These are phyloP conservation scores for Drosophila neocordata DNA, from an alignment of 1,140 invertebrate species.

Conservation along the genomic window DNA sequence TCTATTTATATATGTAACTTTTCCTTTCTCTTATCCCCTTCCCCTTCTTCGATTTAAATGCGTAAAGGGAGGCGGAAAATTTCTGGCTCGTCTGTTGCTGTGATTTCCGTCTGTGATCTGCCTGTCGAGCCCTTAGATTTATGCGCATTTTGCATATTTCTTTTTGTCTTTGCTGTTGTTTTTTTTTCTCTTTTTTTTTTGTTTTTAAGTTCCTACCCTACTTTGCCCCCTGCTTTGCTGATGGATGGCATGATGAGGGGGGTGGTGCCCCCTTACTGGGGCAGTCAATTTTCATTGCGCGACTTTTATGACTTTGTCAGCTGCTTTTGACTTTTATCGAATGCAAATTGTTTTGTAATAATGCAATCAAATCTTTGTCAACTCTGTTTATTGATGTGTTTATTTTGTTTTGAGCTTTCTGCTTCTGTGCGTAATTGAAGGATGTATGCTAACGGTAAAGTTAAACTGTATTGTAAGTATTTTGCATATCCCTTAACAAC, in stretches of 20 bases:
- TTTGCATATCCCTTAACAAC: not conserved
- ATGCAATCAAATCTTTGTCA: slow-evolving; percentile 77
- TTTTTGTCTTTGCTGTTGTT: slow-evolving; percentile 33
- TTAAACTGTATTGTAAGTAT: too few relatives aligned
- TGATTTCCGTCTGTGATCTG: slow-evolving; percentile 52
- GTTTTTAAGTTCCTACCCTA: slow-evolving; percentile 48
- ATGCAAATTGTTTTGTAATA: slow-evolving; percentile 80
- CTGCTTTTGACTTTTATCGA: slow-evolving; percentile 75
- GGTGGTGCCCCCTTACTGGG: not conserved
- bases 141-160: slow-evolving; percentile 79
- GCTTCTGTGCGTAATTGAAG: slow-evolving; percentile 44
- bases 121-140: slow-evolving; percentile 65
- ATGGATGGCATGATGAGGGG: not conserved
- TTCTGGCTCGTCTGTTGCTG: slow-evolving; percentile 28
- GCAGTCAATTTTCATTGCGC: slow-evolving; percentile 71
- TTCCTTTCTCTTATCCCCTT: not conserved
- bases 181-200: slow-evolving; percentile 48
- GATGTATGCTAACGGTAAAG: not conserved
- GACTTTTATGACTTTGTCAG: slow-evolving; percentile 75
- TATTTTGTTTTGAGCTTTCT: slow-evolving; percentile 55
- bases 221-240: too few relatives aligned
- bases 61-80: slow-evolving; percentile 14
- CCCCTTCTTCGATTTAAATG: not conserved
- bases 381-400: slow-evolving; percentile 75
- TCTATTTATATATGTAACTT: not conserved